Conservation (phyloP, 2,888 invertebrate species). For the Hypomecis punctinalis region DNA sequence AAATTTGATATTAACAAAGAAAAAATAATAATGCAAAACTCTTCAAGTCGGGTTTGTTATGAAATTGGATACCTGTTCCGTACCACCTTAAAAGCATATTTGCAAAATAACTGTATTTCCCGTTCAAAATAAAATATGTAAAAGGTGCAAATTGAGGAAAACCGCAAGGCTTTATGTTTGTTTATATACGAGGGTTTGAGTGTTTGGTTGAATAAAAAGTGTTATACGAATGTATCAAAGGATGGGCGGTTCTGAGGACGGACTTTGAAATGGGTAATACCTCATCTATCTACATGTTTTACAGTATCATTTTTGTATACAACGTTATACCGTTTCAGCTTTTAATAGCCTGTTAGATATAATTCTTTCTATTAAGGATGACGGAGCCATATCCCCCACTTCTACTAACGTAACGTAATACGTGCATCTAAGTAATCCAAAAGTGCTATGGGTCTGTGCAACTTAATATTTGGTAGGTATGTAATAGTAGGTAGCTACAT, state of each 20-base stretch:
- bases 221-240: neutral
- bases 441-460: too few relatives aligned
- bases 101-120: constrained; percentile 27
- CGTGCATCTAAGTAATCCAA: too few relatives aligned
- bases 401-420: too few relatives aligned
- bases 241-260: neutral
- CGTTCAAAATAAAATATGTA: constrained; percentile 19
- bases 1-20: neutral
- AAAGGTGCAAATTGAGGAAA: constrained; percentile 29
- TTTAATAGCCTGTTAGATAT: too few relatives aligned
- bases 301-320: too few relatives aligned
- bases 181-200: constrained; percentile 13
- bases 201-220: constrained; percentile 10
- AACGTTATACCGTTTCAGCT: too few relatives aligned
- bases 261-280: neutral
- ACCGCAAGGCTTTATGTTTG: constrained; percentile 21
- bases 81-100: constrained; percentile 11
- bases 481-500: too few relatives aligned
- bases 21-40: constrained; percentile 6
- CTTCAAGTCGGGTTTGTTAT: constrained; percentile 8
- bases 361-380: too few relatives aligned
- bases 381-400: too few relatives aligned
- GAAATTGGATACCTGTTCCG: constrained; percentile 11
- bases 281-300: too few relatives aligned
- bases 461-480: too few relatives aligned